Conservation (phyloP, 1,140 invertebrate genomes). For the Rhagoletis zephyria region DNA sequence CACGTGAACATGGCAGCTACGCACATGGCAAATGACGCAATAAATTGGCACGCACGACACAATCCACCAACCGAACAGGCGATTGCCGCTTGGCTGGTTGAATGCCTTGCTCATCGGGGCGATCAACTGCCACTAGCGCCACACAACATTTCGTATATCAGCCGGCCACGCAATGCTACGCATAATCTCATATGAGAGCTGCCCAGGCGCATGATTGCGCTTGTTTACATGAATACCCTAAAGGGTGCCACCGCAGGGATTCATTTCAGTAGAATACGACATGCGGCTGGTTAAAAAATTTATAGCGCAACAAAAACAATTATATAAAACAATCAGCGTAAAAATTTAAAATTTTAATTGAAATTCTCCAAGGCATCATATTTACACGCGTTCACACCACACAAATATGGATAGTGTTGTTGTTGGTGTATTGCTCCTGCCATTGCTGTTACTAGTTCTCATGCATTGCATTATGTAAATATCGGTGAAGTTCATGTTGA, state of each 20-base stretch:
- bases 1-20: conserved; percentile 4
- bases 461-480: no score
- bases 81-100: conserved; percentile 13
- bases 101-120: background rate
- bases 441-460: background rate
- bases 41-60: conserved; percentile 36
- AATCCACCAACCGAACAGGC: background rate
- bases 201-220: background rate
- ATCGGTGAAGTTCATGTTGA: background rate
- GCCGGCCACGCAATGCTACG: conserved; percentile 6
- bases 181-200: background rate
- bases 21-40: conserved; percentile 36
- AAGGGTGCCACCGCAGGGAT: conserved; percentile 21
- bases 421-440: conserved; percentile 1
- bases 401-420: background rate
- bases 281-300: background rate
- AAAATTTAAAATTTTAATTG: conserved; percentile 44
- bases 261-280: background rate
- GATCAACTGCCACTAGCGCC: background rate
- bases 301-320: background rate
- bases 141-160: conserved; percentile 20
- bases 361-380: conserved; percentile 41
- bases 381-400: conserved; percentile 3
- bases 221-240: conserved; percentile 38
- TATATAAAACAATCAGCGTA: background rate